Percentiles rank a stretch among this genome's conserved stretches.
phyloP scores from a whole-genome alignment of 2,113 vertebrate species.

The Oncorhynchus clarkii region DNA sequence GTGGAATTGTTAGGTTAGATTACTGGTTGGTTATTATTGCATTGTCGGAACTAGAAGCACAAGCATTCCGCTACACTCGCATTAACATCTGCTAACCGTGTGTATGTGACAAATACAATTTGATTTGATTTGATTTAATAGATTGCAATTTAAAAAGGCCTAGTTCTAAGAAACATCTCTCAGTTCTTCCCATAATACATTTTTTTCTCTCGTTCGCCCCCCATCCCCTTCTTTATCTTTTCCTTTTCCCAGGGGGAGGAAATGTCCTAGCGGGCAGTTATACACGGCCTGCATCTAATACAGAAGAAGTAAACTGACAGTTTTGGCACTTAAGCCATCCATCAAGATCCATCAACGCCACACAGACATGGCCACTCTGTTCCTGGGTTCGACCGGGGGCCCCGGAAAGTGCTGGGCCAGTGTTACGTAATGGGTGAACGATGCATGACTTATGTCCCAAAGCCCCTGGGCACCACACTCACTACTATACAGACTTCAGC shows the following conservation, averaged over 20 bases:
- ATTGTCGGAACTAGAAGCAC: no score
- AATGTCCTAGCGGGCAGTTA: slow-evolving; percentile 11
- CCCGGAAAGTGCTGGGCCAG: slow-evolving; percentile 26
- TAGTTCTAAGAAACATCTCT: background rate
- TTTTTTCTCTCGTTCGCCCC: background rate
- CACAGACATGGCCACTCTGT: slow-evolving; percentile 21
- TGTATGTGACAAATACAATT: no score
- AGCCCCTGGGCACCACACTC: background rate
- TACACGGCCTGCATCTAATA: background rate
- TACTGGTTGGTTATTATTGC: no score
- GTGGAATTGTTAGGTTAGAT: no score
- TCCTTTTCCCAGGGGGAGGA: slow-evolving; percentile 5
- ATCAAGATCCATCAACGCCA: slow-evolving; percentile 31
- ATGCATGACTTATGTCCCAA: slow-evolving; percentile 28
- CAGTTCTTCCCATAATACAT: background rate
- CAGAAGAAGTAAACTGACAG: background rate
- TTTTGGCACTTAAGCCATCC: slow-evolving; percentile 8
- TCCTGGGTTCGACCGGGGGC: slow-evolving; percentile 25
- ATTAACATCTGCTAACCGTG: no score
- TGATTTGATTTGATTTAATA: no score
- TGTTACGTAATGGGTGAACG: slow-evolving; percentile 41
- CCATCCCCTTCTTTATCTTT: slow-evolving; percentile 14
- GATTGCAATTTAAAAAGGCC: background rate
- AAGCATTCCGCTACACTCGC: no score
- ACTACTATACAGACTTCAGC: background rate